Percentiles rank a stretch among this genome's conserved stretches.
These are phyloP conservation scores for Agelastica alni DNA, from an alignment of 2,888 invertebrate species.

Conservation along the genomic window DNA sequence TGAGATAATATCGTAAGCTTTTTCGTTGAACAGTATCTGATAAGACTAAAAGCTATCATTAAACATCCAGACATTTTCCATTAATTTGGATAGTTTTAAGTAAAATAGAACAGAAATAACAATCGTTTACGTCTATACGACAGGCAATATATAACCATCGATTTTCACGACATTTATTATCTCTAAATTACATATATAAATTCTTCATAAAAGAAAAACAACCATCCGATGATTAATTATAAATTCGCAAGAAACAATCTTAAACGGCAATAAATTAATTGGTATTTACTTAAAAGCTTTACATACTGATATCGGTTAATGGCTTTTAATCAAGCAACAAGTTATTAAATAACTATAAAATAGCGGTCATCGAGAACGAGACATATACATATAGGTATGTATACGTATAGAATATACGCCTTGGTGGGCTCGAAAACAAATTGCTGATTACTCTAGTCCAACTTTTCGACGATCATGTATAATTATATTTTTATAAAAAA, in stretches of 20 bases:
- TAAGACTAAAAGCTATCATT: no score
- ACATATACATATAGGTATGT: no score
- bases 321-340: slow-evolving; percentile 38
- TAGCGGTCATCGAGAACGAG: slow-evolving; percentile 23
- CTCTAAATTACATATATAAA: slow-evolving; percentile 18
- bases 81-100: no score
- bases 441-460: no score
- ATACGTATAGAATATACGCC: slow-evolving; percentile 25
- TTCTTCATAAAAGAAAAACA: slow-evolving; percentile 6
- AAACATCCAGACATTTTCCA: no score
- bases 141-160: slow-evolving; percentile 16
- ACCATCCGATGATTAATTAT: slow-evolving; percentile 30
- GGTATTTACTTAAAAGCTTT: slow-evolving; percentile 40
- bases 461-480: no score
- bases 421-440: slow-evolving; percentile 21
- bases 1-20: no score
- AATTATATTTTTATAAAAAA: no score
- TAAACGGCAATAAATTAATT: slow-evolving; percentile 38
- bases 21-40: no score
- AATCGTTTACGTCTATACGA: no score
- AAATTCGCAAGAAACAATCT: slow-evolving; percentile 30
- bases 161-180: slow-evolving; percentile 22
- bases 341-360: slow-evolving; percentile 39
- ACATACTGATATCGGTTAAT: slow-evolving; percentile 41
- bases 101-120: no score